Percentiles rank a stretch among this genome's conserved stretches.
Evolutionary conservation across 2,888 invertebrate species (phyloP).

Genomic region (Tupiocoris notatus): DNA sequence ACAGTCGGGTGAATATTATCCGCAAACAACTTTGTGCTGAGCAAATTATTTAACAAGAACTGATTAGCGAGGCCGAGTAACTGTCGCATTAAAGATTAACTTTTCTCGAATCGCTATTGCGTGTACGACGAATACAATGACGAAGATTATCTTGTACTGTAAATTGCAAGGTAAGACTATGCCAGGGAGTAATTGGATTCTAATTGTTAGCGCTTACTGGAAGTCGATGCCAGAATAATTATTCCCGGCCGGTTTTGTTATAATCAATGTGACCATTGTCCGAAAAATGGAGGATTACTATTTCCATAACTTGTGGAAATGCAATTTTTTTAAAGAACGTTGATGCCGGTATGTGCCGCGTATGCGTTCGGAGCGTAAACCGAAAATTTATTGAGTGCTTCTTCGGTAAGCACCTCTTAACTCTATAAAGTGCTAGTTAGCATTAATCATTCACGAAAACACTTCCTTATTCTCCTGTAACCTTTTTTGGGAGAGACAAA

Average conservation of each 20-base stretch:
- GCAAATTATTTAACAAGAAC: neutral
- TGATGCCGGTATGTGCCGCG: no score
- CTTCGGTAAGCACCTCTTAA: constrained; percentile 1
- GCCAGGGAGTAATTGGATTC: no score
- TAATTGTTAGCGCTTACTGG: no score
- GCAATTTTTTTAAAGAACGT: no score
- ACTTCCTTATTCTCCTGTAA: neutral
- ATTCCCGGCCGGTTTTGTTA: no score
- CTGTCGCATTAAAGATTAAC: neutral
- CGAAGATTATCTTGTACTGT: no score
- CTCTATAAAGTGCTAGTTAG: constrained; percentile 39
- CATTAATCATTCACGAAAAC: constrained; percentile 28
- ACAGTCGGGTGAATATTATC: neutral
- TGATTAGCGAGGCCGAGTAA: neutral
- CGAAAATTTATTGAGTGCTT: neutral
- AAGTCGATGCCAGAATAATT: no score
- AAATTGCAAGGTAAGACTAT: no score
- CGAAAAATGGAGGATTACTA: no score
- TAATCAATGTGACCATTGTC: no score
- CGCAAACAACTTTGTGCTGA: neutral
- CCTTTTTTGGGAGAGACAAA: neutral
- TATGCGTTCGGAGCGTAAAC: neutral
- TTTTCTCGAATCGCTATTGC: neutral
- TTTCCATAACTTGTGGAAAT: no score
- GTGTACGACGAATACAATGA: no score